Evolutionary conservation across 2,797 vertebrate genomes (phyloP), one percentile per base, ranked within the genome.

Genomic region (Adrianichthys oophorus): DNA sequence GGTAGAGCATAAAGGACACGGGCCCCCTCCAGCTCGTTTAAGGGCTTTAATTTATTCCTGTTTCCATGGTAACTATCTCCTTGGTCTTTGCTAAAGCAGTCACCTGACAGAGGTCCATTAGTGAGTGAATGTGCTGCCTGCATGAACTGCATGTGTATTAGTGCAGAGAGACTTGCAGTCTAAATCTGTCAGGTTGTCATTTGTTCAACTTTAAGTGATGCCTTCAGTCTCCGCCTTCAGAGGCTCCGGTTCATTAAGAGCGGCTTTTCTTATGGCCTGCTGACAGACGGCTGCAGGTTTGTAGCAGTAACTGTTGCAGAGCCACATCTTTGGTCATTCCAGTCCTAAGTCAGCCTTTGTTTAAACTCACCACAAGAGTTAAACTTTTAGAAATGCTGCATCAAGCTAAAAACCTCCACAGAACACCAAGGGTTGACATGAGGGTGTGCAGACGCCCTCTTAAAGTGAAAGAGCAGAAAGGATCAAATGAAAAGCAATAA

Each of bases 21-120:
- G 57, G 69, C 57, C 71, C 77, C 87, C 54, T 71, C 75, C 86
- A 48, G 63, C 91, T 92, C 74, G 76, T 92, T 91, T 84, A 85
- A 90, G 87, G 89, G 92, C 86, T 89, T 93, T 91, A 91, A 92
- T 90, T 92, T 93, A 93, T 93, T 88, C 82, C 80, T 78, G 94
- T 96, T 92, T 90, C 95, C 90, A 95, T 95, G 92, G 94, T 80
- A 92, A 96, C 95, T 94, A 96, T 97, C 94, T 96, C 72, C 85
- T 77, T 83, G 89, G 87, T 82, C 91, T 74, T 69, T 89, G 87
- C 85, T 74, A 79, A 92, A 91, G 86, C 93, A 94, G 93, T 94
- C 93, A 92, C 87, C 90, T 56, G 80, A 42, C 85, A 83, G 85
- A 91, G 91, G 91, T 94, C 95, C 94, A 95, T 98, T 96, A 95